Evolutionary conservation across 2,888 invertebrate genomes (phyloP).

Genomic region (Sminthurinus aureus): DNA sequence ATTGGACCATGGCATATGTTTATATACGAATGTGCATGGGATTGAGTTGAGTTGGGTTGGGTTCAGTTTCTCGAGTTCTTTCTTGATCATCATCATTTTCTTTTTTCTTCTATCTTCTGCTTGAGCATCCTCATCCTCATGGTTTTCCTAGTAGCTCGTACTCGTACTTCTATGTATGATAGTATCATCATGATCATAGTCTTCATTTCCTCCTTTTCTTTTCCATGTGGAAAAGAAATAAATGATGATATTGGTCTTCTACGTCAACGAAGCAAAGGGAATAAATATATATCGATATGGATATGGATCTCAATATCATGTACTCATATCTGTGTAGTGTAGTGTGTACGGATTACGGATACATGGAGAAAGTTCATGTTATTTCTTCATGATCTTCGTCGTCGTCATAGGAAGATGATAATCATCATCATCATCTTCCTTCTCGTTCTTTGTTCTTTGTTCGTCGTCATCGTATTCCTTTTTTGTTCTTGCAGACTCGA

Average conservation of each 20-base stretch:
- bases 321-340: too few species aligned
- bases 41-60: neutral
- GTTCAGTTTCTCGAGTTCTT: neutral
- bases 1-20: neutral
- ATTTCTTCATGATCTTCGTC: too few species aligned
- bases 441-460: too few species aligned
- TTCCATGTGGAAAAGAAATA: neutral
- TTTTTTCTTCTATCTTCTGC: neutral
- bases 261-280: neutral
- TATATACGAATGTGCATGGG: neutral
- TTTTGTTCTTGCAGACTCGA: neutral
- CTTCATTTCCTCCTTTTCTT: neutral
- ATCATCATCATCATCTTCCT: too few species aligned
- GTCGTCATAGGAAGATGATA: too few species aligned
- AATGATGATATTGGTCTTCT: neutral
- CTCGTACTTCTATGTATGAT: too few species aligned
- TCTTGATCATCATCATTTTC: neutral
- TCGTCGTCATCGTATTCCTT: neutral
- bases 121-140: neutral
- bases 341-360: too few species aligned
- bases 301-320: too few species aligned
- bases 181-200: neutral
- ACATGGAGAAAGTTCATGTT: too few species aligned
- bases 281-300: neutral
- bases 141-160: too few species aligned